phyloP scores from a whole-genome alignment of 2,888 invertebrate species.

The Loripinus fragilis region DNA sequence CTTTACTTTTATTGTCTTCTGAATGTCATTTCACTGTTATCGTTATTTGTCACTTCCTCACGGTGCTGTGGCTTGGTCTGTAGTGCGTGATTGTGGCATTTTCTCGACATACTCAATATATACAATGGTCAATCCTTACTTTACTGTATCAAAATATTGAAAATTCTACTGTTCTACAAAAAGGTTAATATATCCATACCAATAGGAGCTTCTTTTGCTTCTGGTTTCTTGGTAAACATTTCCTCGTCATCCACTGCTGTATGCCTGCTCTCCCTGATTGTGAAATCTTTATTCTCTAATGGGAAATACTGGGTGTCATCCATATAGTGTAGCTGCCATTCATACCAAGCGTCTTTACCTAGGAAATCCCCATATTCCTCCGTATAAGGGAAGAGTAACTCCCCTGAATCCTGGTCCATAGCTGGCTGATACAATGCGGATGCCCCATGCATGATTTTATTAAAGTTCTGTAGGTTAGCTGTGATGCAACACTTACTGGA shows the following conservation, averaged over 20 bases:
- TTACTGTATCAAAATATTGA: too few relatives aligned
- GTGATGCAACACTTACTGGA: constrained; percentile 65
- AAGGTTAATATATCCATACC: too few relatives aligned
- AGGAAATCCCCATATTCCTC: constrained; percentile 78
- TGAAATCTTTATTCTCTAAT: constrained; percentile 96
- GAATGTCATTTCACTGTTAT: too few relatives aligned
- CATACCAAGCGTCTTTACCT: constrained; percentile 82
- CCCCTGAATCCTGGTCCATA: constrained; percentile 68
- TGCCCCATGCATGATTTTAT: constrained; percentile 64
- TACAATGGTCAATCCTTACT: too few relatives aligned
- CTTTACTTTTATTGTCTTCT: too few relatives aligned
- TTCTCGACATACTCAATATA: too few relatives aligned
- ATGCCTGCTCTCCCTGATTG: constrained; percentile 85
- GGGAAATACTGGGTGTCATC: constrained; percentile 98
- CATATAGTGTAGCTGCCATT: constrained; percentile 90
- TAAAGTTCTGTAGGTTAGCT: constrained; percentile 71
- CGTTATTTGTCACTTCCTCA: too few relatives aligned
- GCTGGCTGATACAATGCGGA: constrained; percentile 59
- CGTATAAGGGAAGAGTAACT: constrained; percentile 71
- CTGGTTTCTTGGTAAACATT: too few relatives aligned
- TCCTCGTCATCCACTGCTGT: constrained; percentile 33
- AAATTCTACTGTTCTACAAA: too few relatives aligned
- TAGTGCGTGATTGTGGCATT: too few relatives aligned
- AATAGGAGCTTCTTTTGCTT: too few relatives aligned
- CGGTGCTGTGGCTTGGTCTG: too few relatives aligned